Conservation (phyloP, 1,140 invertebrate species). For the Oryctes rhinoceros region DNA sequence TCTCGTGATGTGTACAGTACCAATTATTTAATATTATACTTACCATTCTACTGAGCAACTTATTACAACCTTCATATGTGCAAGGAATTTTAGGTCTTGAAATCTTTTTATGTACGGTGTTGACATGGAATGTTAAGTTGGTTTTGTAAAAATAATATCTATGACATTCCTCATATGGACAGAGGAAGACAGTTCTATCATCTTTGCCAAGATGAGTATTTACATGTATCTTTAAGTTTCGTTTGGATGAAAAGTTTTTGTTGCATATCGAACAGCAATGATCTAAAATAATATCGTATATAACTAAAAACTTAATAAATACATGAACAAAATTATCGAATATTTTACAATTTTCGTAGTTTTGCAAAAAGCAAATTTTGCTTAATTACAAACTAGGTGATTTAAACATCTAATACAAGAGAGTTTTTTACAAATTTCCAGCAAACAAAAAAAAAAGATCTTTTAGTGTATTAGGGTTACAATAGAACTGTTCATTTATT, state of each 20-base stretch:
- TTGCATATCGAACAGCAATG: constrained; percentile 62
- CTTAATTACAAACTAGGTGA: no score
- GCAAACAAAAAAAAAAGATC: no score
- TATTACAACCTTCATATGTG: constrained; percentile 43
- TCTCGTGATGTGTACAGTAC: no score
- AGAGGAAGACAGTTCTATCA: constrained; percentile 55
- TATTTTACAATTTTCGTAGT: no score
- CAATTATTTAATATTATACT: constrained; percentile 1
- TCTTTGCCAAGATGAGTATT: constrained; percentile 57
- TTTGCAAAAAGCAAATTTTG: no score
- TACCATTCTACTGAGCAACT: constrained; percentile 43
- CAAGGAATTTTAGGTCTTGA: constrained; percentile 40
- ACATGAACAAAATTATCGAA: no score
- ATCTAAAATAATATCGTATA: no score
- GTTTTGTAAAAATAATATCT: constrained; percentile 47
- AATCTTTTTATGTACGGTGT: constrained; percentile 44
- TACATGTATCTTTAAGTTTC: constrained; percentile 60
- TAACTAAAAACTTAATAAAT: no score
- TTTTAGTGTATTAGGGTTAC: no score
- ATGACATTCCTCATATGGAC: constrained; percentile 61
- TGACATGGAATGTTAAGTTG: constrained; percentile 48
- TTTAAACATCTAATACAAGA: no score
- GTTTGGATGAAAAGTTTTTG: constrained; percentile 60
- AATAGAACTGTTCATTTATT: no score
- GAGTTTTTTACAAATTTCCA: no score